Evolutionary conservation across 2,113 vertebrate genomes (phyloP).

Genomic region (Pomatorhinus ruficollis): DNA sequence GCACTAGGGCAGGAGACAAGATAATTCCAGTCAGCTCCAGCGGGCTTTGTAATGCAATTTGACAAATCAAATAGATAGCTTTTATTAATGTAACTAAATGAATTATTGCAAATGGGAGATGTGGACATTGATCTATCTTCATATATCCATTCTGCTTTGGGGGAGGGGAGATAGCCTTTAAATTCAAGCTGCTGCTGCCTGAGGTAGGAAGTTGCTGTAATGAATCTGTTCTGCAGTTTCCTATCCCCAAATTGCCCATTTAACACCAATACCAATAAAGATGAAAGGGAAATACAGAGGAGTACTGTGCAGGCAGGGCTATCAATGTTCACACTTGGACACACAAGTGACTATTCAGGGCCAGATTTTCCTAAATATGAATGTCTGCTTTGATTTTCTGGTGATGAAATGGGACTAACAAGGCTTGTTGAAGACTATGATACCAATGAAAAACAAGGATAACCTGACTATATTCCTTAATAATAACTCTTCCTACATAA

Average conservation of each 20-base stretch:
- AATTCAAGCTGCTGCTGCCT: not conserved
- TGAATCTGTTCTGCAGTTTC: not conserved
- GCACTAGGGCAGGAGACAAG: conserved; percentile 6
- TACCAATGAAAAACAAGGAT: not conserved
- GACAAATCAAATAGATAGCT: conserved; percentile 31
- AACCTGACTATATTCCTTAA: not conserved
- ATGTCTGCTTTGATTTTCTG: not conserved
- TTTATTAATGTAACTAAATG: conserved; percentile 50
- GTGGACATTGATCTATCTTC: conserved; percentile 51
- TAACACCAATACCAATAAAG: not conserved
- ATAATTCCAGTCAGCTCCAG: conserved; percentile 37
- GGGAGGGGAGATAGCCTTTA: not conserved
- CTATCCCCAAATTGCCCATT: not conserved
- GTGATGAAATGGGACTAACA: not conserved
- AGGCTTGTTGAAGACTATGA: not conserved
- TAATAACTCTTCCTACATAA: not conserved
- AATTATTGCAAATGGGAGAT: conserved; percentile 43
- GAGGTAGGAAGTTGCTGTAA: not conserved
- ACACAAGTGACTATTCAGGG: not conserved
- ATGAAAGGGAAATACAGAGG: not conserved
- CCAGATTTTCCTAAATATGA: not conserved
- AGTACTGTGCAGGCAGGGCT: not conserved
- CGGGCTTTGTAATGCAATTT: conserved; percentile 12
- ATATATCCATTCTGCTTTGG: not conserved
- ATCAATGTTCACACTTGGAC: not conserved